Evolutionary conservation across 2,888 invertebrate species (phyloP).

Genomic region (Ochropacha duplaris): DNA sequence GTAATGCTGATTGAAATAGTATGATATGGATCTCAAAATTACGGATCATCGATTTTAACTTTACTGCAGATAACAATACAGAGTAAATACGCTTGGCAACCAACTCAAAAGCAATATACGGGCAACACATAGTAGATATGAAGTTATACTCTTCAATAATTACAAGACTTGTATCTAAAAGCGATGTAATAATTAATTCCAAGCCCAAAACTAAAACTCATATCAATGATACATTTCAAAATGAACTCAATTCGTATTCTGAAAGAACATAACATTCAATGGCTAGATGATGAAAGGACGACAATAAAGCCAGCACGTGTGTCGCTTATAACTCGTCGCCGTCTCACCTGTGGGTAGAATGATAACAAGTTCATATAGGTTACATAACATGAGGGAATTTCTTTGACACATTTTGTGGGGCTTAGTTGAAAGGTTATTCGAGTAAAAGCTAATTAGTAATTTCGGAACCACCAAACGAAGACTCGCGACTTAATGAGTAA

Average conservation of each 20-base stretch:
- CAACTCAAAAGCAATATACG: too few species aligned
- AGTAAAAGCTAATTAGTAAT: neutral
- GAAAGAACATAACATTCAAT: constrained; percentile 8
- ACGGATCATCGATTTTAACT: too few species aligned
- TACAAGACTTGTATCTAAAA: neutral
- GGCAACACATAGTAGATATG: too few species aligned
- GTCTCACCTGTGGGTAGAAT: constrained; percentile 21
- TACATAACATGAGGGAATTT: neutral
- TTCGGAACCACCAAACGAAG: too few species aligned
- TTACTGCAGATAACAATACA: too few species aligned
- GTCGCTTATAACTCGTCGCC: constrained; percentile 18
- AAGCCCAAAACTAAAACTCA: neutral
- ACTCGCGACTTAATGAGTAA: neutral
- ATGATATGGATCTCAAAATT: too few species aligned
- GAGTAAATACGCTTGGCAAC: too few species aligned
- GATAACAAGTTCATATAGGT: neutral
- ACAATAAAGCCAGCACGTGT: constrained; percentile 4
- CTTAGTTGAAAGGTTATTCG: neutral
- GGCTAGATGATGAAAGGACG: constrained; percentile 15
- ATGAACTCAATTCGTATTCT: neutral
- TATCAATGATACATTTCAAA: neutral
- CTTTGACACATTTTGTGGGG: neutral
- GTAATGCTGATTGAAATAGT: too few species aligned
- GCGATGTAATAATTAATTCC: neutral
- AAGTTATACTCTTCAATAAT: too few species aligned